Evolutionary conservation across 1,140 invertebrate genomes (phyloP).

Genomic region (Anagrus nilaparvatae): DNA sequence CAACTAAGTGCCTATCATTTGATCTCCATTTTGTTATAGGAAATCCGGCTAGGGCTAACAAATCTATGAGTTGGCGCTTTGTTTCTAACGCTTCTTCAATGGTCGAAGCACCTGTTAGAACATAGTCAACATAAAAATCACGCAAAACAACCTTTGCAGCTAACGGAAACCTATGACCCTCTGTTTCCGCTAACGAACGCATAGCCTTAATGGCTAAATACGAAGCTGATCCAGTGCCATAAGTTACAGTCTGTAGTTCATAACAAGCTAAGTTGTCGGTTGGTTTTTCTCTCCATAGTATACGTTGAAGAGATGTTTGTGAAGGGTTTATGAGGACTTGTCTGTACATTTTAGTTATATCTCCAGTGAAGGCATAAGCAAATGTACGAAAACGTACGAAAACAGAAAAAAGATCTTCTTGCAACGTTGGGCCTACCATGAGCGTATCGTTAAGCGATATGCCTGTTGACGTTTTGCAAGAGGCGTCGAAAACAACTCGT

Average conservation of each 20-base stretch:
- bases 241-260: conserved; percentile 22
- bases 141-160: too few relatives aligned
- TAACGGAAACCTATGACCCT: too few relatives aligned
- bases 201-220: too few relatives aligned
- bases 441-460: background rate
- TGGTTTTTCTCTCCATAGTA: conserved; percentile 4
- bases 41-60: too few relatives aligned
- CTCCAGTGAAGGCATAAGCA: background rate
- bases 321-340: background rate
- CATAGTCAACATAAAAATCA: too few relatives aligned
- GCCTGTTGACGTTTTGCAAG: conserved; percentile 13
- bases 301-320: too few relatives aligned
- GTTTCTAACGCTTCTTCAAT: too few relatives aligned
- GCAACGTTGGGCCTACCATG: background rate
- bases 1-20: too few relatives aligned
- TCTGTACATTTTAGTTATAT: conserved; percentile 3
- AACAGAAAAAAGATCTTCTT: background rate
- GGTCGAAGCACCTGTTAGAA: too few relatives aligned
- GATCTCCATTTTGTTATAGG: too few relatives aligned
- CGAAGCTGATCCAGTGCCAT: conserved; percentile 1
- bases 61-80: too few relatives aligned
- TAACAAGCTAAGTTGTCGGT: conserved; percentile 16
- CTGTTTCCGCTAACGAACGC: too few relatives aligned
- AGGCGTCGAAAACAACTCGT: conserved; percentile 31
- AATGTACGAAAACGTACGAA: background rate